A percentile compares a stretch with the other conserved stretches of the same genome.
These are phyloP conservation scores for Drosophila tristis DNA, from an alignment of 1,140 invertebrate genomes.

Conservation along the genomic window DNA sequence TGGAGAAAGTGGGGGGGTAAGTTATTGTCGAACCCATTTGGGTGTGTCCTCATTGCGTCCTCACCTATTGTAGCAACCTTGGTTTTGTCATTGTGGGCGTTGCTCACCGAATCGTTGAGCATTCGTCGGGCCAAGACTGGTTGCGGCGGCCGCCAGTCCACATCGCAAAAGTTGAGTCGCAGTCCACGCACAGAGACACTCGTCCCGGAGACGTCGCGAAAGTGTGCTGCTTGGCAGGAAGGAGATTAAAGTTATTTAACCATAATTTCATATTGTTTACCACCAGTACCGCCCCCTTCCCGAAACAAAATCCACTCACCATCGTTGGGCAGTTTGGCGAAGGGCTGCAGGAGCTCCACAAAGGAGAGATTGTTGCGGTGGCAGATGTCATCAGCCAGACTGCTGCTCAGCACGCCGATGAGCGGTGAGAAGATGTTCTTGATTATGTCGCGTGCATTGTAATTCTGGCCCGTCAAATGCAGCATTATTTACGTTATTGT, in stretches of 20 bases:
- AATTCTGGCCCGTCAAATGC: constrained; percentile 82
- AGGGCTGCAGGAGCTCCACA: constrained; percentile 95
- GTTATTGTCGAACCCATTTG: background rate
- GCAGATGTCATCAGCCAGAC: constrained; percentile 92
- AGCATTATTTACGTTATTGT: constrained; percentile 69
- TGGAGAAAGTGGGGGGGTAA: background rate
- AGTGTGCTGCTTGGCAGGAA: constrained; percentile 87
- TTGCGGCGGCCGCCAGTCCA: constrained; percentile 92
- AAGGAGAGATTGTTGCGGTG: constrained; percentile 96
- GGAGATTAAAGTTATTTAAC: background rate
- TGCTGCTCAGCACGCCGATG: constrained; percentile 93
- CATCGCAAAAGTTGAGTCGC: constrained; percentile 92
- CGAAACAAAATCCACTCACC: constrained; percentile 85
- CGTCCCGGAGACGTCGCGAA: constrained; percentile 92
- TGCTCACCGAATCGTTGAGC: constrained; percentile 93
- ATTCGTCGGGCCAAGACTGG: constrained; percentile 93
- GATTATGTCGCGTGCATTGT: constrained; percentile 93
- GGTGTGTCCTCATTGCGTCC: background rate
- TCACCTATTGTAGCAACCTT: constrained; percentile 85
- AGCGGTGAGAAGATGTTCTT: constrained; percentile 95
- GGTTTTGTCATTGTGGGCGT: constrained; percentile 88
- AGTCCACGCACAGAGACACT: constrained; percentile 90
- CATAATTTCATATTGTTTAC: constrained; percentile 18
- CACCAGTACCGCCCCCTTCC: background rate
- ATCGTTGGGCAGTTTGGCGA: constrained; percentile 91